Percentiles rank a stretch among this genome's conserved stretches.
Evolutionary conservation across 1,140 invertebrate species (phyloP).

Genomic region (Acromyrmex charruanus): DNA sequence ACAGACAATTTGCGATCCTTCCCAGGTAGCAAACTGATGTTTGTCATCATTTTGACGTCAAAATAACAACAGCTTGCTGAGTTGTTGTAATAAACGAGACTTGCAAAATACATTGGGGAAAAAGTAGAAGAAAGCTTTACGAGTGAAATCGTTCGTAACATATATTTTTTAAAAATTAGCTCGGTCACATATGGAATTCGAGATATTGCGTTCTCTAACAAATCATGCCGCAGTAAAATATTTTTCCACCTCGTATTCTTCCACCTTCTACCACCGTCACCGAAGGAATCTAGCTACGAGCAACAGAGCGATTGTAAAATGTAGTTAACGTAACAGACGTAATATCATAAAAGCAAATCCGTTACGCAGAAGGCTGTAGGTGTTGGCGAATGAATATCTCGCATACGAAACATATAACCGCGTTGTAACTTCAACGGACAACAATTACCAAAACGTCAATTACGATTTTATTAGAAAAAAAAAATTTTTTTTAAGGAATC

Average conservation of each 20-base stretch:
- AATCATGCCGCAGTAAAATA: constrained; percentile 45
- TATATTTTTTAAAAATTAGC: neutral
- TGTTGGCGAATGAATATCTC: constrained; percentile 7
- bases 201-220: neutral
- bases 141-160: neutral
- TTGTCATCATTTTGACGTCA: no score
- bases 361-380: neutral
- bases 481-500: neutral
- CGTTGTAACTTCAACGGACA: neutral
- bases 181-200: constrained; percentile 18
- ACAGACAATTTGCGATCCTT: neutral
- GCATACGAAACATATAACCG: neutral
- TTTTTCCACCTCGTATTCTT: constrained; percentile 55
- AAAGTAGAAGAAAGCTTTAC: neutral
- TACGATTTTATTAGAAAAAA: neutral
- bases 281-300: constrained; percentile 32
- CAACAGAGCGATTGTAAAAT: constrained; percentile 58
- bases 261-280: neutral
- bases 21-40: no score
- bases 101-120: neutral
- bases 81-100: neutral
- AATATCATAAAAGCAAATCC: constrained; percentile 44
- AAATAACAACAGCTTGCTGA: no score
- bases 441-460: neutral
- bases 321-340: constrained; percentile 36